These are phyloP conservation scores for Epiblema foenella DNA, from an alignment of 2,888 invertebrate species.

Conservation along the genomic window DNA sequence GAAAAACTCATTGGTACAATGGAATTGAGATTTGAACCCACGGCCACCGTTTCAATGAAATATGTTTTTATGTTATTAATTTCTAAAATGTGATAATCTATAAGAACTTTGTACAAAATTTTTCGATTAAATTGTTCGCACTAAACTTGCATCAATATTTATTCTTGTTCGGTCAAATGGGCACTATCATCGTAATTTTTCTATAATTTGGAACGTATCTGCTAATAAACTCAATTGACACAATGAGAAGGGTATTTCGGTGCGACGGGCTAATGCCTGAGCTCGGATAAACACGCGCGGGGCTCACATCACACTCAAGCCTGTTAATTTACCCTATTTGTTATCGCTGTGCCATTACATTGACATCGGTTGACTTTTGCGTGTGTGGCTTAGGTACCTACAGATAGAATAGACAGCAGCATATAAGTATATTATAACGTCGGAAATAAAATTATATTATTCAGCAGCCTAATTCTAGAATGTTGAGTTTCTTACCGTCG, in stretches of 20 bases:
- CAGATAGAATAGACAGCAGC: not conserved
- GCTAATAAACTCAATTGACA: conserved; percentile 38
- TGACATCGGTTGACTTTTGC: conserved; percentile 37
- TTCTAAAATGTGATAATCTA: too few species aligned
- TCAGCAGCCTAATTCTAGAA: too few species aligned
- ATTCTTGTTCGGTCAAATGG: not conserved
- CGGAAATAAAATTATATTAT: not conserved
- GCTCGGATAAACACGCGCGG: conserved; percentile 27
- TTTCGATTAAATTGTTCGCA: too few species aligned
- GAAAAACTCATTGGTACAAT: too few species aligned
- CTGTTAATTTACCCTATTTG: conserved; percentile 40
- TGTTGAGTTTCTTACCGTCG: too few species aligned
- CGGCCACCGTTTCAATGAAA: too few species aligned
- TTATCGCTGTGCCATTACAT: conserved; percentile 28
- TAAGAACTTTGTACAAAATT: too few species aligned
- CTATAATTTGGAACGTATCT: conserved; percentile 19
- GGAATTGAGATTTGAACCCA: too few species aligned
- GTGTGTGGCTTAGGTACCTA: conserved; percentile 1
- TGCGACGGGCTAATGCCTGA: conserved; percentile 18
- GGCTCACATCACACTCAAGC: conserved; percentile 32
- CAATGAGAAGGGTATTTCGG: conserved; percentile 38
- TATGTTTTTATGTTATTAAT: too few species aligned
- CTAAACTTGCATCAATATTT: not conserved
- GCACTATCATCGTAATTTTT: not conserved
- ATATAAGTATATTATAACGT: not conserved